Percentiles rank a stretch among this genome's conserved stretches.
Conservation (phyloP, 2,113 vertebrate genomes). For the Trinectes maculatus region DNA sequence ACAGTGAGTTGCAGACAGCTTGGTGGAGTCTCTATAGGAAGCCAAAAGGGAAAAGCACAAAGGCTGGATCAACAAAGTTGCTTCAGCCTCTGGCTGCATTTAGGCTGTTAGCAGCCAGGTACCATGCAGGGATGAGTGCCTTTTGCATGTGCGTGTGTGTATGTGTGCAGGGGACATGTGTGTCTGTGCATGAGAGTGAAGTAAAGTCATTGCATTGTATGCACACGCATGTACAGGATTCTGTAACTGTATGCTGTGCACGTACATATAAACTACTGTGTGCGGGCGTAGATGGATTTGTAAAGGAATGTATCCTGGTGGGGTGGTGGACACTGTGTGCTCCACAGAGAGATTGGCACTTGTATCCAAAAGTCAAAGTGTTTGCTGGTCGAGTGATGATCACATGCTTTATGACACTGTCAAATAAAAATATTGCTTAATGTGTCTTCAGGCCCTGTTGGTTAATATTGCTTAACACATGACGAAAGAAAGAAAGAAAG, state of each 20-base stretch:
- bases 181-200: background rate
- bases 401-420: conserved; percentile 36
- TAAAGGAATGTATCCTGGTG: conserved; percentile 34
- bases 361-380: conserved; percentile 56
- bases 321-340: conserved; percentile 44
- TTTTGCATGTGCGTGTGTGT: conserved; percentile 13
- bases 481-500: background rate
- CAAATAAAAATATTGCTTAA: conserved; percentile 34
- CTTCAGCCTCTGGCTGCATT: conserved; percentile 39
- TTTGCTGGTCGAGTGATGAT: conserved; percentile 56
- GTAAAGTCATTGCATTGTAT: no score
- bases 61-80: conserved; percentile 76
- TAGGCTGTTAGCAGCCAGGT: conserved; percentile 39
- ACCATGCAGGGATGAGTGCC: background rate
- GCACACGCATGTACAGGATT: background rate
- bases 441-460: conserved; percentile 17
- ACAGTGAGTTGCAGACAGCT: conserved; percentile 45
- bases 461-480: conserved; percentile 12
- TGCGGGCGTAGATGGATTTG: conserved; percentile 21
- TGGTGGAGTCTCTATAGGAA: conserved; percentile 67
- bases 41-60: conserved; percentile 62
- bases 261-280: background rate
- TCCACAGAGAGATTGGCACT: conserved; percentile 53
- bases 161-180: background rate
- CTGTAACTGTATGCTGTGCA: background rate